Percentiles rank a stretch among this genome's conserved stretches.
Evolutionary conservation across 2,797 vertebrate species (phyloP).

Genomic region (Echiichthys vipera): DNA sequence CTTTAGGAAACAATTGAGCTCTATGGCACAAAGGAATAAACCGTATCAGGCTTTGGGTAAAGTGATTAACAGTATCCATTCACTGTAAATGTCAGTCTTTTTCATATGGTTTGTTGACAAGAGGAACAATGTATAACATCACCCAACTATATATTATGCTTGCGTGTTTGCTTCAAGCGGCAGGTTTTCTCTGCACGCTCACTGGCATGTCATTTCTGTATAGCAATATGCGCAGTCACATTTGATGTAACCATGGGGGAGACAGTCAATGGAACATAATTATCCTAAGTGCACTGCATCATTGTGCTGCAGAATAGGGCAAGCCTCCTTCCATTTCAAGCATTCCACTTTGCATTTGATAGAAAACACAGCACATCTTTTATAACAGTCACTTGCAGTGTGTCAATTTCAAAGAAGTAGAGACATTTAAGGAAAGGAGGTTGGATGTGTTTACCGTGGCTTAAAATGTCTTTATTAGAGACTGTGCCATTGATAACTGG

Average conservation of each 20-base stretch:
- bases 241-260: slow-evolving; percentile 46
- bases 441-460: background rate
- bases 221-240: slow-evolving; percentile 51
- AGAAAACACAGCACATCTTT: slow-evolving; percentile 40
- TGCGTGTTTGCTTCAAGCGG: background rate
- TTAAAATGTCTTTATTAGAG: slow-evolving; percentile 9
- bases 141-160: background rate
- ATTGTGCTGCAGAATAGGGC: slow-evolving; percentile 44
- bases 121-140: background rate
- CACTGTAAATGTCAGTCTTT: background rate
- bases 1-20: background rate
- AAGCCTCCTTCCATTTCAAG: slow-evolving; percentile 48
- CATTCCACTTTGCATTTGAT: slow-evolving; percentile 45
- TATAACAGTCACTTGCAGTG: background rate
- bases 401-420: slow-evolving; percentile 30
- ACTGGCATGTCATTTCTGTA: slow-evolving; percentile 5
- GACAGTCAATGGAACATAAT: slow-evolving; percentile 57
- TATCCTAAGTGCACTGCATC: slow-evolving; percentile 68
- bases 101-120: background rate
- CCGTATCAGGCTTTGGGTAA: background rate
- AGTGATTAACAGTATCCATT: background rate
- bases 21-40: background rate
- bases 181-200: slow-evolving; percentile 4
- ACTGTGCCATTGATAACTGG: background rate
- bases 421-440: background rate